Evolutionary conservation across 2,888 invertebrate species (phyloP).

Genomic region (Amphiduros pacificus): DNA sequence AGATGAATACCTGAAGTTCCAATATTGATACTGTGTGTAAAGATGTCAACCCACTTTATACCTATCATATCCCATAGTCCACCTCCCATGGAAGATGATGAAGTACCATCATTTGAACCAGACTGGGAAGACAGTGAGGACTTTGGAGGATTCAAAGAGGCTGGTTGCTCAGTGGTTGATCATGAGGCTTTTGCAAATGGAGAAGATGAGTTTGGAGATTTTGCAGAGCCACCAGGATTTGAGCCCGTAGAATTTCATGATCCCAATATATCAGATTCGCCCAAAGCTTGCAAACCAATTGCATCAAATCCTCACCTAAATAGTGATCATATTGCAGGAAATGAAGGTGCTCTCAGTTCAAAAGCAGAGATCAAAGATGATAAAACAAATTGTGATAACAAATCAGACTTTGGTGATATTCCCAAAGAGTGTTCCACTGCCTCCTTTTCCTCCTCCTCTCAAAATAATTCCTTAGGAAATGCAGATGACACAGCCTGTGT

Average conservation of each 20-base stretch:
- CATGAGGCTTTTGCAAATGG: not conserved
- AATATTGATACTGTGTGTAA: too few relatives aligned
- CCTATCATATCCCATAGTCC: constrained; percentile 24
- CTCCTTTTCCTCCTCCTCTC: not conserved
- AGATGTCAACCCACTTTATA: constrained; percentile 25
- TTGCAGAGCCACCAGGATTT: too few relatives aligned
- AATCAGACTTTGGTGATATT: not conserved
- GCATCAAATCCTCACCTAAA: not conserved
- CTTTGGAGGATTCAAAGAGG: constrained; percentile 8
- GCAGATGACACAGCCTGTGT: not conserved
- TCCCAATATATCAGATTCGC: too few relatives aligned
- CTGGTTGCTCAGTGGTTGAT: not conserved
- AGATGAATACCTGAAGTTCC: too few relatives aligned
- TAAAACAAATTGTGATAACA: too few relatives aligned
- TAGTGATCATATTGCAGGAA: not conserved
- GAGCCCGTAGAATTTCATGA: too few relatives aligned
- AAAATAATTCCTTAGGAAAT: not conserved
- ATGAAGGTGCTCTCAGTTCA: not conserved
- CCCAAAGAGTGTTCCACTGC: not conserved
- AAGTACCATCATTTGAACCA: constrained; percentile 4
- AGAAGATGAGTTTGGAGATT: too few relatives aligned
- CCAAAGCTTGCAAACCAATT: not conserved
- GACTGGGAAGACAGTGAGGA: constrained; percentile 10
- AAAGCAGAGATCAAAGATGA: not conserved
- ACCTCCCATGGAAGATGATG: constrained; percentile 24